These are phyloP conservation scores for Gastrophryne carolinensis DNA, from an alignment of 2,797 vertebrate species.

Conservation along the genomic window DNA sequence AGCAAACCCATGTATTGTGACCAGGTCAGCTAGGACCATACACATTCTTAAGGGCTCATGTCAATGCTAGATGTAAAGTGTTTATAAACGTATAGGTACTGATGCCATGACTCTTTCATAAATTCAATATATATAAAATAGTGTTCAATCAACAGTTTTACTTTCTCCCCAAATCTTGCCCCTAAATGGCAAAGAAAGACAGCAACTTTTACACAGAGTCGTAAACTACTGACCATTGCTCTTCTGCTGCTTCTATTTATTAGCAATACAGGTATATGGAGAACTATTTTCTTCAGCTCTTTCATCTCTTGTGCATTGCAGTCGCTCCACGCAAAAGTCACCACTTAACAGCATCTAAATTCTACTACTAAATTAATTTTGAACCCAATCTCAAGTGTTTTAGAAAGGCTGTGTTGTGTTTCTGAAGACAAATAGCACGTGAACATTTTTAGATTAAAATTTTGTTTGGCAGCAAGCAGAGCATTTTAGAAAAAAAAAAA, in stretches of 20 bases:
- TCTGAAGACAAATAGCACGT: not conserved
- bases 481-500: not conserved
- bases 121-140: no score
- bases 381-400: not conserved
- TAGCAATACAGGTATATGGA: not conserved
- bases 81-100: no score
- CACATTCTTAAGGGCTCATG: no score
- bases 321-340: not conserved
- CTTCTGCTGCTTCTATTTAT: not conserved
- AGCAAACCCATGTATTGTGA: no score
- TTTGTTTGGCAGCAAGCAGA: not conserved
- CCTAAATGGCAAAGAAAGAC: not conserved
- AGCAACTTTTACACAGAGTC: not conserved
- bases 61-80: no score
- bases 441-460: not conserved
- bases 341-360: slow-evolving; percentile 15
- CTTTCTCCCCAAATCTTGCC: not conserved
- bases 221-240: not conserved
- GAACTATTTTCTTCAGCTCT: not conserved
- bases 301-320: not conserved
- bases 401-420: not conserved
- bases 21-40: no score
- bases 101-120: no score
- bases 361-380: slow-evolving; percentile 5
- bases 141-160: not conserved